These are phyloP conservation scores for Perithous albicinctus DNA, from an alignment of 2,888 invertebrate species.

Conservation along the genomic window DNA sequence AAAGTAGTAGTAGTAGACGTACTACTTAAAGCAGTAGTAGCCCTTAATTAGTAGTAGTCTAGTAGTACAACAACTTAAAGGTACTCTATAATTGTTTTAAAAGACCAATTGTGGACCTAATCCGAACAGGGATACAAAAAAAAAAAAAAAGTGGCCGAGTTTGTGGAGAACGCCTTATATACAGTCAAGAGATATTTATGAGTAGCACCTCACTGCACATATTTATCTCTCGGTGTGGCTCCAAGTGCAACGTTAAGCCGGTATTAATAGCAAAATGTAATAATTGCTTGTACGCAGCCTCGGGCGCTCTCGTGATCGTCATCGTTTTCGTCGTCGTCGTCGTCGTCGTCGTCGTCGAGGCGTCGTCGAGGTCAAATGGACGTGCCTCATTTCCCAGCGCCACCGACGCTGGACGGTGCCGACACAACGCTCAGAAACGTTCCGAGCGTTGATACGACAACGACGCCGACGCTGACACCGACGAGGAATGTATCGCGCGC, in stretches of 20 bases:
- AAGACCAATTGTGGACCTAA: too few relatives aligned
- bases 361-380: slow-evolving; percentile 75
- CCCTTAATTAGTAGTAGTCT: too few relatives aligned
- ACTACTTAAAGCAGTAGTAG: too few relatives aligned
- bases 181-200: neutral
- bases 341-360: slow-evolving; percentile 30
- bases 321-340: too few relatives aligned
- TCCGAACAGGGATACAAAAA: too few relatives aligned
- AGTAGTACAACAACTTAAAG: too few relatives aligned
- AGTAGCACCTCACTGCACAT: neutral
- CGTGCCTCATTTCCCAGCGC: slow-evolving; percentile 80
- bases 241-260: neutral
- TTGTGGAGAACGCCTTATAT: too few relatives aligned
- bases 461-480: slow-evolving; percentile 59
- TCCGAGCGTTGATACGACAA: slow-evolving; percentile 68
- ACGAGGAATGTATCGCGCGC: slow-evolving; percentile 33
- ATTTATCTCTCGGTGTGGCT: neutral
- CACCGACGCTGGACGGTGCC: slow-evolving; percentile 76
- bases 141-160: too few relatives aligned
- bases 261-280: slow-evolving; percentile 42
- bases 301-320: slow-evolving; percentile 33
- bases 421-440: slow-evolving; percentile 73
- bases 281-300: slow-evolving; percentile 39
- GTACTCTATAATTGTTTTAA: too few relatives aligned
- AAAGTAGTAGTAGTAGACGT: too few relatives aligned